Evolutionary conservation across 2,888 invertebrate species (phyloP), one percentile per base, ranked within the genome.

Genomic region (Bursaphelenchus okinawaensis): DNA sequence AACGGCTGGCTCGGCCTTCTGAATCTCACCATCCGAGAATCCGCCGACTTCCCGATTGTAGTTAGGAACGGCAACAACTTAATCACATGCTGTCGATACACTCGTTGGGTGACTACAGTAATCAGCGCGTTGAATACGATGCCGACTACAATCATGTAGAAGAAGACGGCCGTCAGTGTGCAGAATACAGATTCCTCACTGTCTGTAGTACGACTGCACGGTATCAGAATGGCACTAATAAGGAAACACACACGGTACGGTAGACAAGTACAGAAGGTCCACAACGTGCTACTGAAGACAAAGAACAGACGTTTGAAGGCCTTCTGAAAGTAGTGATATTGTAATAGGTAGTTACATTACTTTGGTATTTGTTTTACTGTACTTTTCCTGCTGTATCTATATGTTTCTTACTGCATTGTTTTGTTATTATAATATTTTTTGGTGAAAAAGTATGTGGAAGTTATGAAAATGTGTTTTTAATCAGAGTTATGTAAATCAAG

Each of bases 221-320:
- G 52, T 16, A 28, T 26, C 62, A 75, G 72, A 22, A 75, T 62
- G 19, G 52, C 66, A 50, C 65, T 63, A 61, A 74, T 66, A 19
- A 80, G 68, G 57, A 78, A 80, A 19, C 81, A 67, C 4, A 76
- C 63, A 7, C 81, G 71, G 58, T 81, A 81, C 24, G 81, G 81
- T 1, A 81, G 70, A 40, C 78, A 80, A 6, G 81, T 81, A 67
- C 76, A 73, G 62, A 80, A 80, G 0, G 81, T 81, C 81, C 81
- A 81, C 23, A 80, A 55, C 0, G 81, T 81, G 58, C 78, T 78
- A 29, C 78, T 78, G 69, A 81, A 81, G 20, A 81, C 61, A 71
- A 81, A 81, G 65, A 81, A 80, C 2, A 81, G 71, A 1, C 81
- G 76, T 62, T 79, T 75, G 66, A 80, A 79, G 29, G 81, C 70